Evolutionary conservation across 2,888 invertebrate species (phyloP).

Genomic region (Heliconius ethilla): DNA sequence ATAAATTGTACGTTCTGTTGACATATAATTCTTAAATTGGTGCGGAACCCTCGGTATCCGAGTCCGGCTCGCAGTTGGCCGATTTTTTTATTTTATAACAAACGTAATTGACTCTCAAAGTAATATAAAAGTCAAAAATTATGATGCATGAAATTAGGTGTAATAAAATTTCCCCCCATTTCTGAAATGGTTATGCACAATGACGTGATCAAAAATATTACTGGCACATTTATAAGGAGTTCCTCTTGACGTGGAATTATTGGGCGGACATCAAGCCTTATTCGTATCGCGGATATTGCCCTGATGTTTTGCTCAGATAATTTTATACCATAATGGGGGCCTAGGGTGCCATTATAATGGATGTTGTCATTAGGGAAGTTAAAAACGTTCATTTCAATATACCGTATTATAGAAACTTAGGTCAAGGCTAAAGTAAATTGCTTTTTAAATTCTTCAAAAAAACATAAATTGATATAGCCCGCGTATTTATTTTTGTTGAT

Average conservation of each 20-base stretch:
- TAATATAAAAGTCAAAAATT: slow-evolving; percentile 10
- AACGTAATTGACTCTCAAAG: background rate
- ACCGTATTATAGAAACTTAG: no score
- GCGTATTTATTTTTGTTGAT: no score
- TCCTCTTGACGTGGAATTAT: slow-evolving; percentile 21
- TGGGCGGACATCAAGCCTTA: slow-evolving; percentile 13
- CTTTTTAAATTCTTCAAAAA: no score
- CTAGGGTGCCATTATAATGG: slow-evolving; percentile 14
- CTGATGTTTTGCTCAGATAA: slow-evolving; percentile 28
- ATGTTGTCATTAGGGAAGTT: slow-evolving; percentile 3
- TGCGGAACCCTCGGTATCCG: no score
- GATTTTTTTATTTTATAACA: no score
- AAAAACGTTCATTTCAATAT: background rate
- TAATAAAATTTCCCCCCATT: slow-evolving; percentile 40
- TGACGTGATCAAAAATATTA: slow-evolving; percentile 43
- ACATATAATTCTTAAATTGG: no score
- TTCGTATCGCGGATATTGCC: slow-evolving; percentile 23
- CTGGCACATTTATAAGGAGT: slow-evolving; percentile 33
- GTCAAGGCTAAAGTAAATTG: no score
- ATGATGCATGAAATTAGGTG: slow-evolving; percentile 27
- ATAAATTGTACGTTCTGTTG: no score
- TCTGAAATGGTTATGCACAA: slow-evolving; percentile 36
- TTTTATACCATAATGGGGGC: slow-evolving; percentile 18
- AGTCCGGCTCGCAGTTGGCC: no score
- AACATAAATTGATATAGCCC: no score